phyloP scores from a whole-genome alignment of 1,140 invertebrate genomes.

The Ips typographus region DNA sequence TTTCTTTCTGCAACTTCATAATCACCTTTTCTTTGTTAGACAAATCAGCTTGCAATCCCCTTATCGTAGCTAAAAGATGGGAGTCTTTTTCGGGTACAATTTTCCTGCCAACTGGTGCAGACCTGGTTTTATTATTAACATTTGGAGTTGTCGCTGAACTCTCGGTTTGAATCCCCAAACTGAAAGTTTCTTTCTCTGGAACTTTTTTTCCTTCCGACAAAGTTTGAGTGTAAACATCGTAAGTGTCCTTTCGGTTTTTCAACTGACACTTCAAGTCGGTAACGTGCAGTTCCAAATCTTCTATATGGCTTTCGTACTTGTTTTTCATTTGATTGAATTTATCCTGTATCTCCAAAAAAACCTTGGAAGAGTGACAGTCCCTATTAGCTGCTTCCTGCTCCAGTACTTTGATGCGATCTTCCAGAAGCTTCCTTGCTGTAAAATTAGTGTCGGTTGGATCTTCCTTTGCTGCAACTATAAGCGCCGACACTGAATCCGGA shows the following conservation, averaged over 20 bases:
- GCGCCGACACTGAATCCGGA: slow-evolving; percentile 74
- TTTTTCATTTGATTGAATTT: slow-evolving; percentile 73
- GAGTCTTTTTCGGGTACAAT: slow-evolving; percentile 64
- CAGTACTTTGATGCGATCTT: slow-evolving; percentile 67
- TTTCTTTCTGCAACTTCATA: slow-evolving; percentile 67
- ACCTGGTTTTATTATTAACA: neutral
- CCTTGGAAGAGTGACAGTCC: slow-evolving; percentile 67
- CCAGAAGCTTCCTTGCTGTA: slow-evolving; percentile 64
- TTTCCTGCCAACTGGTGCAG: neutral
- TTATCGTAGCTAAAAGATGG: slow-evolving; percentile 74
- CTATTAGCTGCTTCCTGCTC: slow-evolving; percentile 68
- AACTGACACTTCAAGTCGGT: slow-evolving; percentile 49
- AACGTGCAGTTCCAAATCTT: slow-evolving; percentile 68
- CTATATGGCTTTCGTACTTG: slow-evolving; percentile 73
- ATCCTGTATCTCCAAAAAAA: slow-evolving; percentile 68
- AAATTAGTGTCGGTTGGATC: slow-evolving; percentile 55
- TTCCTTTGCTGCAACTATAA: slow-evolving; percentile 65
- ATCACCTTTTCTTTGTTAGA: slow-evolving; percentile 71
- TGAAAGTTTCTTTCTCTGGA: slow-evolving; percentile 45
- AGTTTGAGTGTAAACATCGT: slow-evolving; percentile 50
- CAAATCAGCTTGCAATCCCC: slow-evolving; percentile 72
- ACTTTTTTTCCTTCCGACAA: slow-evolving; percentile 39
- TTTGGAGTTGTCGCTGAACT: neutral
- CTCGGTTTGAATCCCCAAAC: slow-evolving; percentile 40
- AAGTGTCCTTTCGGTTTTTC: slow-evolving; percentile 44